Conservation (phyloP, 1,140 invertebrate species). For the Aphelenchoides fujianensis region DNA sequence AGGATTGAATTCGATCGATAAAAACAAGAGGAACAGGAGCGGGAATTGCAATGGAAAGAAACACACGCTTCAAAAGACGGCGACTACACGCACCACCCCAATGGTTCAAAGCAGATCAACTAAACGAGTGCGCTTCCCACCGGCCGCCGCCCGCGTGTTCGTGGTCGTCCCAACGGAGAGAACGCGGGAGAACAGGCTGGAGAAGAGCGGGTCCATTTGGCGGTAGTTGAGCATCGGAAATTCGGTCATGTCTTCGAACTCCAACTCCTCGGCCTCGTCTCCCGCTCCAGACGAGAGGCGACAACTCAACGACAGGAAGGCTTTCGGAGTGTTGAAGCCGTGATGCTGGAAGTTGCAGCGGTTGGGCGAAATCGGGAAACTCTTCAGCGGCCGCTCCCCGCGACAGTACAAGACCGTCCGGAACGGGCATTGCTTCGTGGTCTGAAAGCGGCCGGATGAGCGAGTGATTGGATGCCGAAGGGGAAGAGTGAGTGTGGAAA, state of each 20-base stretch:
- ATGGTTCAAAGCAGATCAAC: neutral
- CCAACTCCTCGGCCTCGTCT: neutral
- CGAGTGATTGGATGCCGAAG: too few species aligned
- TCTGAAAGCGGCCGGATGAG: neutral
- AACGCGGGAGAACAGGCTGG: neutral
- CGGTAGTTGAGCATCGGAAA: slow-evolving; percentile 1
- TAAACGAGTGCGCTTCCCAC: neutral
- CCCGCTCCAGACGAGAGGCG: neutral
- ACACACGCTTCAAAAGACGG: too few species aligned
- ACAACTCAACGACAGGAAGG: neutral
- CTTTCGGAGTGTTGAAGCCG: neutral
- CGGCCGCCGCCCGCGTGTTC: neutral
- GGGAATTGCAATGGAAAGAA: too few species aligned
- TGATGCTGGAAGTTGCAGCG: neutral
- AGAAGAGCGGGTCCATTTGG: neutral
- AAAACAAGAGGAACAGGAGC: too few species aligned
- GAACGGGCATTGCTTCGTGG: neutral
- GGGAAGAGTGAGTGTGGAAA: too few species aligned
- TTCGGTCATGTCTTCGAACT: neutral
- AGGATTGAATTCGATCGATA: too few species aligned
- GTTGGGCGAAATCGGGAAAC: neutral
- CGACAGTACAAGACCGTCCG: neutral
- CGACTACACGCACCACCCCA: too few species aligned
- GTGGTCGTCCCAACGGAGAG: neutral
- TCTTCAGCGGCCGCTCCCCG: neutral